Percentiles rank a stretch among this genome's conserved stretches.
Evolutionary conservation across 2,888 invertebrate species (phyloP).

Genomic region (Mesorhabditis belari): DNA sequence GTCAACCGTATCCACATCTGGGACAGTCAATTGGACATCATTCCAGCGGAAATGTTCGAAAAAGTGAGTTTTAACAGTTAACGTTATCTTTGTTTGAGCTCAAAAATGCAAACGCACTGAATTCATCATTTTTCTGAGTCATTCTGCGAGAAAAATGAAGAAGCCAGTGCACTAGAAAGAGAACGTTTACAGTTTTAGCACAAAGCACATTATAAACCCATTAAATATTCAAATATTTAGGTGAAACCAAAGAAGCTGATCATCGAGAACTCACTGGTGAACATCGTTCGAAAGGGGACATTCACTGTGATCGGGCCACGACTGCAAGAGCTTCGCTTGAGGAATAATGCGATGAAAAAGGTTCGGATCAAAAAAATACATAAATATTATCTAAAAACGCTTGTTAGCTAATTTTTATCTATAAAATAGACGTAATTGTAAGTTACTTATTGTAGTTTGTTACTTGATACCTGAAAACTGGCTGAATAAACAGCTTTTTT

Average conservation of each 20-base stretch:
- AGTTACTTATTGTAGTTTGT: too few species aligned
- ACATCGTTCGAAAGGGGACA: conserved; percentile 26
- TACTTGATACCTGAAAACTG: too few species aligned
- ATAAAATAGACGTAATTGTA: too few species aligned
- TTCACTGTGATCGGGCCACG: conserved; percentile 21
- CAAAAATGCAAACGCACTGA: too few species aligned
- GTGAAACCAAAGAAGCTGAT: conserved; percentile 26
- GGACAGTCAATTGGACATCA: conserved; percentile 31
- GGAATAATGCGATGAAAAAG: conserved; percentile 37
- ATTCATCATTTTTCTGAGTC: too few species aligned
- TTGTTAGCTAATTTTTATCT: too few species aligned
- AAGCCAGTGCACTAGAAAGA: too few species aligned
- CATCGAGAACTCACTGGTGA: conserved; percentile 29
- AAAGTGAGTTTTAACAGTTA: too few species aligned
- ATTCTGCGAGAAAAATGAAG: too few species aligned
- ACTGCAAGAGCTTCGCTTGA: conserved; percentile 26
- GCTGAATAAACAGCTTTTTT: too few species aligned
- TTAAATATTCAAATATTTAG: conserved; percentile 10
- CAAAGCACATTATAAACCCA: background rate
- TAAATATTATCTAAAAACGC: background rate
- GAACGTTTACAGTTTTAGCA: too few species aligned
- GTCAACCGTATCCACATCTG: conserved; percentile 36
- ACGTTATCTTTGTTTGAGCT: too few species aligned
- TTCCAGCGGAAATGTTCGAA: conserved; percentile 40
- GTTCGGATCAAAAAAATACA: conserved; percentile 14